phyloP scores from a whole-genome alignment of 2,113 vertebrate species.

The Rhegmatorhina hoffmannsi region DNA sequence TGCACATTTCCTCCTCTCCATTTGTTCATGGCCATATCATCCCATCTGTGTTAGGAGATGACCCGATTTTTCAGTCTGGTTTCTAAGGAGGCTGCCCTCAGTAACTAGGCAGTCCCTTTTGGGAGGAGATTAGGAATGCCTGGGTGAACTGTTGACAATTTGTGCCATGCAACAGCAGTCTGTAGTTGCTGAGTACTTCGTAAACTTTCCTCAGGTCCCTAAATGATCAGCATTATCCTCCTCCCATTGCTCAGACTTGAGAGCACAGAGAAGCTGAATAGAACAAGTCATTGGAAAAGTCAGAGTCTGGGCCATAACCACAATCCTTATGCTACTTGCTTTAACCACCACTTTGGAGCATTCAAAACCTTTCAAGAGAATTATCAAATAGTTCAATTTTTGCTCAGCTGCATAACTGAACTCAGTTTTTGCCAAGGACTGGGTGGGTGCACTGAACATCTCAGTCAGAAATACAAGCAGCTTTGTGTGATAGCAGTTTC shows the following conservation, averaged over 20 bases:
- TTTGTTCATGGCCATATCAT: neutral
- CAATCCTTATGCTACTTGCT: neutral
- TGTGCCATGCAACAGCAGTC: neutral
- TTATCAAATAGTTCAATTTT: neutral
- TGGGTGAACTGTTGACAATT: neutral
- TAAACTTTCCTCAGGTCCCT: neutral
- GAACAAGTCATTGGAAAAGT: neutral
- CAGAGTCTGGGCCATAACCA: neutral
- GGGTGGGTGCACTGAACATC: neutral
- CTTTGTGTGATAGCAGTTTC: neutral
- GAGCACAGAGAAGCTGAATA: neutral
- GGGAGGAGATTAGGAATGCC: neutral
- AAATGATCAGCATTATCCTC: neutral
- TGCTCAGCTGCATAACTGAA: neutral
- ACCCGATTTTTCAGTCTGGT: neutral
- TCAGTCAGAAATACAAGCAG: neutral
- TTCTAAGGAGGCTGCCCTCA: neutral
- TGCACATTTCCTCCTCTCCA: neutral
- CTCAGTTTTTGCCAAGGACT: neutral
- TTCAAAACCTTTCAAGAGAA: neutral
- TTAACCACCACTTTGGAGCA: neutral
- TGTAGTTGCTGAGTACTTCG: neutral
- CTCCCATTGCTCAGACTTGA: neutral
- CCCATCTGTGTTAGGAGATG: neutral
- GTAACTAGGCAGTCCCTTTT: neutral